Evolutionary conservation across 92 coral and sea anemone species (phyloP).

Genomic region (Plumapathes pennacea): DNA sequence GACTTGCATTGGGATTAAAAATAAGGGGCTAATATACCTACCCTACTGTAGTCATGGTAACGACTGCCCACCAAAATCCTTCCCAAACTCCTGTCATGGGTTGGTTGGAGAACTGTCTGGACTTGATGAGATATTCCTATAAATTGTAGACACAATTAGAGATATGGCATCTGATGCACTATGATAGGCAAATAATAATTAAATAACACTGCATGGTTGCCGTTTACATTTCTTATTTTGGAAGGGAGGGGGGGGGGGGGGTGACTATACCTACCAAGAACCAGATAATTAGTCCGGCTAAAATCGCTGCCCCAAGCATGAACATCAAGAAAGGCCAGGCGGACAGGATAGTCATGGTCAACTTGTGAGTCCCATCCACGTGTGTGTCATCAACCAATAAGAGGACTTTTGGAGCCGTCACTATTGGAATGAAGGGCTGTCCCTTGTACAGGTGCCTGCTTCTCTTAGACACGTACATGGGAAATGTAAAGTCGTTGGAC

Average conservation of each 20-base stretch:
- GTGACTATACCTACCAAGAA: slow-evolving; percentile 44
- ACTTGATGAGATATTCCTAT: slow-evolving; percentile 52
- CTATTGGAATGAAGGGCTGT: slow-evolving; percentile 71
- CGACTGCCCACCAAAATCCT: slow-evolving; percentile 94
- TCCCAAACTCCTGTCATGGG: slow-evolving; percentile 77
- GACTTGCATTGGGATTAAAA: no score
- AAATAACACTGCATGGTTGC: no score
- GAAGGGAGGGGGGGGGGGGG: no score
- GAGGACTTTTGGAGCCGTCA: slow-evolving; percentile 78
- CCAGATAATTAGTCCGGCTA: slow-evolving; percentile 77
- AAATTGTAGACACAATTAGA: background rate
- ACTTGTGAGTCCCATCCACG: slow-evolving; percentile 46
- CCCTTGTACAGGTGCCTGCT: slow-evolving; percentile 51
- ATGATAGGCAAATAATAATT: no score
- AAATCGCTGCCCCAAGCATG: slow-evolving; percentile 60
- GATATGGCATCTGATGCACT: background rate
- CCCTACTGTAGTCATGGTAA: slow-evolving; percentile 95
- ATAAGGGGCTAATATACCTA: no score
- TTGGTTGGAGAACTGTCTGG: slow-evolving; percentile 45
- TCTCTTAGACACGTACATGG: slow-evolving; percentile 60
- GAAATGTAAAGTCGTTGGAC: slow-evolving; percentile 69
- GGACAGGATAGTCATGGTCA: slow-evolving; percentile 63
- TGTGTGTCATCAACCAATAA: slow-evolving; percentile 43
- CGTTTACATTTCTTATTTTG: no score
- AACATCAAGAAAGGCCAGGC: slow-evolving; percentile 82